A percentile compares a stretch with the other conserved stretches of the same genome.
Evolutionary conservation across 2,888 invertebrate genomes (phyloP).

Genomic region (Melinopterus prodromus): DNA sequence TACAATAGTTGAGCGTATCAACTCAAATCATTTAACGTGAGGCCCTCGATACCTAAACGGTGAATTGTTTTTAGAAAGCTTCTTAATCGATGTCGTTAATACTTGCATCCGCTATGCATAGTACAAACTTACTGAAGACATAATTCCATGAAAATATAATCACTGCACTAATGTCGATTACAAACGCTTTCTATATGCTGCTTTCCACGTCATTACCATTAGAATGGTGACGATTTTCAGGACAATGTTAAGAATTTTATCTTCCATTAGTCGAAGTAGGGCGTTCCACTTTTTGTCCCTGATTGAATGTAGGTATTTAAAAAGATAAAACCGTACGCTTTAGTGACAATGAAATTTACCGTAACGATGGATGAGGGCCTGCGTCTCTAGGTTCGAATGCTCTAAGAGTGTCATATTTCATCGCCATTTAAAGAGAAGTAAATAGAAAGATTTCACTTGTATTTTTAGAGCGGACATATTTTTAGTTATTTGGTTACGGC

Average conservation of each 20-base stretch:
- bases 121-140: too few relatives aligned
- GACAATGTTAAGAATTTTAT: not conserved
- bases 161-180: not conserved
- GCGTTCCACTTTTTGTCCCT: not conserved
- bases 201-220: not conserved
- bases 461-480: not conserved
- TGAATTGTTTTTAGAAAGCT: too few relatives aligned
- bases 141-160: not conserved
- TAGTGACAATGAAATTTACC: not conserved
- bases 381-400: not conserved
- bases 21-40: too few relatives aligned
- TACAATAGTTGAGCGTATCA: too few relatives aligned
- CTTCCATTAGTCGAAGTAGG: not conserved
- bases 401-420: not conserved
- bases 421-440: not conserved
- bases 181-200: not conserved
- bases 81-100: too few relatives aligned
- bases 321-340: not conserved
- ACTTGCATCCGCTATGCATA: too few relatives aligned
- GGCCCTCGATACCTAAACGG: too few relatives aligned
- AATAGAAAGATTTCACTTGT: conserved; percentile 4
- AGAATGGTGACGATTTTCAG: not conserved
- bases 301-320: not conserved
- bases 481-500: not conserved
- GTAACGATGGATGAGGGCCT: not conserved